Evolutionary conservation across 1,140 invertebrate species (phyloP), one percentile per base, ranked within the genome.

Genomic region (Drosophila albomicans): DNA sequence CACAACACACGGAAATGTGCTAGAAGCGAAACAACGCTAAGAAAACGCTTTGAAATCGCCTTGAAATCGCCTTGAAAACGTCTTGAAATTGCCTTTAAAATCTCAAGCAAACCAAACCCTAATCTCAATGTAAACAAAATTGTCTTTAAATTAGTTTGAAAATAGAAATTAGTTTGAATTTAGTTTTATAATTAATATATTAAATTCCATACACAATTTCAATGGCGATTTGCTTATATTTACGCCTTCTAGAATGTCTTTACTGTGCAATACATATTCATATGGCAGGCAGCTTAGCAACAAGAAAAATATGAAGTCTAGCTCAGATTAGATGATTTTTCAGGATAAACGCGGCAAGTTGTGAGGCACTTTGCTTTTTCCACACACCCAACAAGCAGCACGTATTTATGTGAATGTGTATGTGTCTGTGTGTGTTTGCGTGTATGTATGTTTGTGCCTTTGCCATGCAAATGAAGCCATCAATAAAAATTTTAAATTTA

Each of bases 251-350:
- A 41, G 57, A 74, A 74, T 30, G 28, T 13, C 0, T 30, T 30
- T 6, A 5, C n/a, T 3, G 73, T 75, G 74, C 65, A 49, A 82
- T 68, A 75, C 80, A 82, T 65, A 88, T 82, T 80, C 66, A 71
- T 80, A 66, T 81, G 78, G 70, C 84, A 78, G 84, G 68, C 85
- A 74, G 84, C 84, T 88, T 89, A 88, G 75, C 81, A 77, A 79
- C 79, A 88, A 75, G 78, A 88, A 88, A 89, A 85, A 88, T 89
- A 89, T 88, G 80, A 88, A 89, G 85, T 89, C 85, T 88, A 75
- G 84, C 80, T 75, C 78, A 89, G 85, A 88, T 88, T 85, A 88
- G 84, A 88, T 88, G 78, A 88, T 89, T 89, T 88, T 89, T 88
- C 84, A 89, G 76, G 85, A 88, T 88, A 88, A 88, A 61, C 66